Conservation (phyloP, 2,113 vertebrate genomes). For the Conger conger region DNA sequence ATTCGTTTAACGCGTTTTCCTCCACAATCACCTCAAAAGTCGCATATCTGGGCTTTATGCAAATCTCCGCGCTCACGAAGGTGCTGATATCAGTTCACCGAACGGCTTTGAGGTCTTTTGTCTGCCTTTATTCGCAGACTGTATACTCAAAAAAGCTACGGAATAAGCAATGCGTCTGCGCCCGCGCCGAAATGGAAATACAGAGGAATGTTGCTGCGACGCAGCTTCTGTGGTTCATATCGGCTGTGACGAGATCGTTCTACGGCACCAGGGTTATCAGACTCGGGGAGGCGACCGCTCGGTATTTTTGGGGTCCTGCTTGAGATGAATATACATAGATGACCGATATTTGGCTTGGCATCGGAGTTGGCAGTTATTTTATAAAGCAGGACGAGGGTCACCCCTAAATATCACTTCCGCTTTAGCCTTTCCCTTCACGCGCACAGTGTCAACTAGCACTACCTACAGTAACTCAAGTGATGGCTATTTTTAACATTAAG, state of each 20-base stretch:
- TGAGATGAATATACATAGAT: background rate
- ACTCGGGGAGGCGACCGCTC: background rate
- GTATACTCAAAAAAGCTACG: background rate
- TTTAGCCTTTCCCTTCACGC: background rate
- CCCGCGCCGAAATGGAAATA: background rate
- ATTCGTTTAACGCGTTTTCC: conserved; percentile 20
- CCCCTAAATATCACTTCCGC: background rate
- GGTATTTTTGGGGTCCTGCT: background rate
- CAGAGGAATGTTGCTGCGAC: background rate
- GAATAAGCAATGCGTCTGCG: background rate
- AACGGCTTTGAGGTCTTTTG: conserved; percentile 14
- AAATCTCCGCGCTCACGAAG: background rate
- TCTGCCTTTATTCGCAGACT: conserved; percentile 1
- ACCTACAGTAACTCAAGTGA: background rate
- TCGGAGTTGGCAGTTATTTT: background rate
- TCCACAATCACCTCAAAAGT: conserved; percentile 26
- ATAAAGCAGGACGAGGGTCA: background rate
- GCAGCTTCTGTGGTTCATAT: too few relatives aligned
- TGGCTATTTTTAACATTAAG: too few relatives aligned
- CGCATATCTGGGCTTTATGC: conserved; percentile 23
- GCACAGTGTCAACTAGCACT: background rate
- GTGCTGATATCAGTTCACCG: background rate
- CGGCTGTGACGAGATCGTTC: too few relatives aligned
- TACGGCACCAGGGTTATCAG: too few relatives aligned
- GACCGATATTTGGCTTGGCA: background rate